phyloP scores from a whole-genome alignment of 2,888 invertebrate species.

The Agrypnus murinus region DNA sequence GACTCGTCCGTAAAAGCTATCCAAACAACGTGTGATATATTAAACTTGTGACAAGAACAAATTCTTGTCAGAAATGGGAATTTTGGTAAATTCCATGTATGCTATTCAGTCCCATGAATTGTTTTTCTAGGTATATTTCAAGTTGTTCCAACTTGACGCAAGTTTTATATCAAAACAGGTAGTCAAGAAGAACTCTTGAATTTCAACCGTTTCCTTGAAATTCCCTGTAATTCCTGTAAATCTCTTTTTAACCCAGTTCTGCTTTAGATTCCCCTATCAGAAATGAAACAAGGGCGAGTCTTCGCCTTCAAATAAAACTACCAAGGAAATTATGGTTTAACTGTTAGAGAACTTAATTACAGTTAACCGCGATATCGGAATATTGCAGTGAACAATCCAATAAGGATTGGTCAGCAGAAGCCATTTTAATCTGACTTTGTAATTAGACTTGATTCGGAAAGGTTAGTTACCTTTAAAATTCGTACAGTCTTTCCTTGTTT shows the following conservation, averaged over 20 bases:
- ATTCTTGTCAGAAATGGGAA: conserved; percentile 37
- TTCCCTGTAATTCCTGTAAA: too few species aligned
- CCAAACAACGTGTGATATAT: conserved; percentile 45
- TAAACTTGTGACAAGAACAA: conserved; percentile 49
- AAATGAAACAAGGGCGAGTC: too few species aligned
- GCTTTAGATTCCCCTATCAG: conserved; percentile 11
- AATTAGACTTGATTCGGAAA: conserved; percentile 40
- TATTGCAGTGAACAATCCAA: conserved; percentile 42
- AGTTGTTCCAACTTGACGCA: not conserved
- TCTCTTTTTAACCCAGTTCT: too few species aligned
- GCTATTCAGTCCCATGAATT: conserved; percentile 18
- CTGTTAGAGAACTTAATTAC: conserved; percentile 40
- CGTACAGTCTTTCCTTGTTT: conserved; percentile 19
- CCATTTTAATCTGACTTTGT: conserved; percentile 49
- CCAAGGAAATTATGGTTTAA: not conserved
- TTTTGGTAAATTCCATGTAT: conserved; percentile 26
- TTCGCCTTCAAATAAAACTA: not conserved
- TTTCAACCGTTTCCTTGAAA: conserved; percentile 15
- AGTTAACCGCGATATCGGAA: conserved; percentile 40
- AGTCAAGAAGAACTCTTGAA: not conserved
- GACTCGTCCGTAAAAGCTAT: conserved; percentile 42
- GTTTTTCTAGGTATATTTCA: not conserved
- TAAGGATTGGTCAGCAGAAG: conserved; percentile 49
- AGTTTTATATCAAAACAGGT: not conserved
- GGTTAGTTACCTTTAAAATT: conserved; percentile 23